A percentile compares a stretch with the other conserved stretches of the same genome.
Evolutionary conservation across 2,797 vertebrate genomes (phyloP).

Genomic region (Sebastolobus alascanus): DNA sequence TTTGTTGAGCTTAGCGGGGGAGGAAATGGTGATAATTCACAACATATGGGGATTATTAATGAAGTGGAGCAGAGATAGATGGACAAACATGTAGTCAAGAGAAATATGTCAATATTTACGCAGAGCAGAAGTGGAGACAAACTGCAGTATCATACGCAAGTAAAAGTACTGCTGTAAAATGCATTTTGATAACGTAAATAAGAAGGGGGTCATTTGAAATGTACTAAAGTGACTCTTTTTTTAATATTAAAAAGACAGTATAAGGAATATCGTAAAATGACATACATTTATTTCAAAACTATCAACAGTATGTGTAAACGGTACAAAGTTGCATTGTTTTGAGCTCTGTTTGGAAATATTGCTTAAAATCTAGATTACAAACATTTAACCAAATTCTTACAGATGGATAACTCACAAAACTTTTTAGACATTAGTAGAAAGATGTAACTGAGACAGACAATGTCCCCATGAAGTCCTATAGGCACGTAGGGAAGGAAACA

Average conservation of each 20-base stretch:
- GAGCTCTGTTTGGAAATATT: constrained; percentile 10
- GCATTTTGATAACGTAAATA: not conserved
- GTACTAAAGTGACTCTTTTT: too few species aligned
- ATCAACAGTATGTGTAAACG: constrained; percentile 14
- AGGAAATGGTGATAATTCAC: constrained; percentile 52
- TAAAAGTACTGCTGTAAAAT: not conserved
- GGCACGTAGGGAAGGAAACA: not conserved
- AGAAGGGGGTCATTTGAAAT: not conserved
- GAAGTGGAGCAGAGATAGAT: constrained; percentile 15
- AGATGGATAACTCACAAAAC: not conserved
- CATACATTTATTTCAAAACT: constrained; percentile 42
- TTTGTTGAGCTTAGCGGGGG: constrained; percentile 33
- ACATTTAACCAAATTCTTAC: not conserved
- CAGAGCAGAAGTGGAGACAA: not conserved
- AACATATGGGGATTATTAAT: constrained; percentile 63
- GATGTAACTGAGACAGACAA: not conserved
- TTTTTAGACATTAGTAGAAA: not conserved
- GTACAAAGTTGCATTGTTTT: constrained; percentile 5
- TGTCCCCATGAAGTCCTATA: too few species aligned
- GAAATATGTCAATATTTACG: constrained; percentile 10
- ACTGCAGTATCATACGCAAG: not conserved
- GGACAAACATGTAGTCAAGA: not conserved
- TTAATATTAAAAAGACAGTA: not conserved
- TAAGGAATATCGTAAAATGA: not conserved
- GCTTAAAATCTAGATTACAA: not conserved